These are phyloP conservation scores for Sebastes vulpes DNA, from an alignment of 2,797 vertebrate genomes.

Conservation along the genomic window DNA sequence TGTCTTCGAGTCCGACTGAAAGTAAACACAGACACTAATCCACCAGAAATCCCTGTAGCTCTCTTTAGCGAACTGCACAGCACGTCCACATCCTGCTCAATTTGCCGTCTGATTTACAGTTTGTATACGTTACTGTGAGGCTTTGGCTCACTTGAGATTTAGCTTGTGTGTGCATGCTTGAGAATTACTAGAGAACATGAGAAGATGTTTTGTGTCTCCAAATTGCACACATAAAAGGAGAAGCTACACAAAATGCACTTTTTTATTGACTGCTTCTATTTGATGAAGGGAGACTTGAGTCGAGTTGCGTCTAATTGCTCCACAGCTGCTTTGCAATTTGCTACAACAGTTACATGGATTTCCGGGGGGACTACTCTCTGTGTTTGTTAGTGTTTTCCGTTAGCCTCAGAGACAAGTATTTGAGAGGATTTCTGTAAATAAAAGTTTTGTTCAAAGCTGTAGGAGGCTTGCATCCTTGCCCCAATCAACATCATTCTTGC, in stretches of 20 bases:
- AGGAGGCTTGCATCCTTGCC: background rate
- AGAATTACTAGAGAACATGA: background rate
- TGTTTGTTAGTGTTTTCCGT: background rate
- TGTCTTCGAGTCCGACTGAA: no score
- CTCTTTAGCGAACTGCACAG: background rate
- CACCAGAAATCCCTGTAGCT: background rate
- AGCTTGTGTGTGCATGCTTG: background rate
- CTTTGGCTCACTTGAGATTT: background rate
- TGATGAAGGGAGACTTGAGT: background rate
- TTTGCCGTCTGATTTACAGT: background rate
- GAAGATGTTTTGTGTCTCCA: background rate
- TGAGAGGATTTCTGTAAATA: background rate
- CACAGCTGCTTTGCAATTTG: background rate
- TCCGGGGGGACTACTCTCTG: background rate
- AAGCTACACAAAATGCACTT: background rate
- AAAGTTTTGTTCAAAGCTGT: background rate
- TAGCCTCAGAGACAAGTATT: background rate
- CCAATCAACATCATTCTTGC: background rate
- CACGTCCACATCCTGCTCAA: accelerated
- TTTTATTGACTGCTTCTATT: background rate
- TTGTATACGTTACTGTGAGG: background rate
- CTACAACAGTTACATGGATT: background rate
- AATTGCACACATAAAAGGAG: background rate
- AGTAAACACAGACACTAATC: background rate
- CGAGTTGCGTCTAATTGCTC: background rate